A percentile compares a stretch with the other conserved stretches of the same genome.
Evolutionary conservation across 2,797 vertebrate genomes (phyloP).

Genomic region (Pelodytes ibericus): DNA sequence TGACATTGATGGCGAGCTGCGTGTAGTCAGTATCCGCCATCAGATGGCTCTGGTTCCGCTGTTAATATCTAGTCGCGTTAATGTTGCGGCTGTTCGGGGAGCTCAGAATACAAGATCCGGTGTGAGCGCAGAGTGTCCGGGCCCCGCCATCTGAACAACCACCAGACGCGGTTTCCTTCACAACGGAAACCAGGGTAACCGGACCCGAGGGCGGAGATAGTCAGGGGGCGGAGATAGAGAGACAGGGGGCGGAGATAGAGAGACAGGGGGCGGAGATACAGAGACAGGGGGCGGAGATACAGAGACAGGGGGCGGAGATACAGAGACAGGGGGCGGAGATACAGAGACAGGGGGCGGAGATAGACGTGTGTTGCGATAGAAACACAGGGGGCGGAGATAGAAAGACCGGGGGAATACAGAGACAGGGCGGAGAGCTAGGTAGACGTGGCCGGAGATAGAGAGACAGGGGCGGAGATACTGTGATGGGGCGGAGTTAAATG

Average conservation of each 20-base stretch:
- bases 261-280: neutral
- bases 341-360: neutral
- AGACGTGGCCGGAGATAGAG: too few species aligned
- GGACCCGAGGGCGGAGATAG: neutral
- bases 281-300: neutral
- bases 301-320: neutral
- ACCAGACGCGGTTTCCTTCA: slow-evolving; percentile 34
- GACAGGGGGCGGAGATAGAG: neutral
- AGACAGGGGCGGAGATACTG: neutral
- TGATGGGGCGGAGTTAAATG: neutral
- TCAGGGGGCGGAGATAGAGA: neutral
- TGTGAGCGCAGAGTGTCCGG: neutral
- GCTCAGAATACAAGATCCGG: neutral
- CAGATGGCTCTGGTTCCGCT: neutral
- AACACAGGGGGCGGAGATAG: neutral
- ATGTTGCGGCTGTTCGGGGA: neutral
- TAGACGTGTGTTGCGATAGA: neutral
- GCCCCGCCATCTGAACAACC: slow-evolving; percentile 51
- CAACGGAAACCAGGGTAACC: slow-evolving; percentile 7
- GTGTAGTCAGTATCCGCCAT: neutral
- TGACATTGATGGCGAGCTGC: too few species aligned
- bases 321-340: neutral
- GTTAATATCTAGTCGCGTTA: too few species aligned
- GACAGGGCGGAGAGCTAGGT: neutral
- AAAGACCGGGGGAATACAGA: neutral